phyloP scores from a whole-genome alignment of 1,140 invertebrate genomes.

The Chironomus tepperi region DNA sequence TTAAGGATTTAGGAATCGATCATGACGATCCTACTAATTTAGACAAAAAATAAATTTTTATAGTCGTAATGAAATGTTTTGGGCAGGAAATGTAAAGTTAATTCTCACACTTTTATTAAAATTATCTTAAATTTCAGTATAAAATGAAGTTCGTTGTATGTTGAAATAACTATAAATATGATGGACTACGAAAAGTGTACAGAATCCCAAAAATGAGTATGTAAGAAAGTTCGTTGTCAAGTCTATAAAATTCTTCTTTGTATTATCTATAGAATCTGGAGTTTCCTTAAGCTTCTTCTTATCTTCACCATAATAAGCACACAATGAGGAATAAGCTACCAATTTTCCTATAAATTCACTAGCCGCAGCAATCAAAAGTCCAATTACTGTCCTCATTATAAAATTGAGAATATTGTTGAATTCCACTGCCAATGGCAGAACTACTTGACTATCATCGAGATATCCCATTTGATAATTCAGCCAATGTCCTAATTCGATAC shows the following conservation, averaged over 20 bases:
- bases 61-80: no score
- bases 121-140: neutral
- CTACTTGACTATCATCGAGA: neutral
- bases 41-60: no score
- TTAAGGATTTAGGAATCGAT: no score
- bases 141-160: neutral
- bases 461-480: slow-evolving; percentile 17
- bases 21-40: no score
- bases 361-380: neutral
- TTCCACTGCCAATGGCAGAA: neutral
- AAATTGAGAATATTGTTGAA: neutral
- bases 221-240: neutral
- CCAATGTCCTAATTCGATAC: neutral
- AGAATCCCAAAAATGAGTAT: neutral
- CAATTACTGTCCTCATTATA: neutral
- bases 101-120: neutral
- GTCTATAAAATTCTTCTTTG: neutral
- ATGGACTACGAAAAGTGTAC: neutral
- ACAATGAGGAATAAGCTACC: neutral
- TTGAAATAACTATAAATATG: neutral
- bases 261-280: neutral
- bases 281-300: neutral
- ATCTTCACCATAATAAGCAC: neutral
- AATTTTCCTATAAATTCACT: slow-evolving; percentile 10
- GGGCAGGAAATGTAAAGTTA: no score